Percentiles rank a stretch among this genome's conserved stretches.
Conservation (phyloP, 2,113 vertebrate genomes). For the Pholis gunnellus region DNA sequence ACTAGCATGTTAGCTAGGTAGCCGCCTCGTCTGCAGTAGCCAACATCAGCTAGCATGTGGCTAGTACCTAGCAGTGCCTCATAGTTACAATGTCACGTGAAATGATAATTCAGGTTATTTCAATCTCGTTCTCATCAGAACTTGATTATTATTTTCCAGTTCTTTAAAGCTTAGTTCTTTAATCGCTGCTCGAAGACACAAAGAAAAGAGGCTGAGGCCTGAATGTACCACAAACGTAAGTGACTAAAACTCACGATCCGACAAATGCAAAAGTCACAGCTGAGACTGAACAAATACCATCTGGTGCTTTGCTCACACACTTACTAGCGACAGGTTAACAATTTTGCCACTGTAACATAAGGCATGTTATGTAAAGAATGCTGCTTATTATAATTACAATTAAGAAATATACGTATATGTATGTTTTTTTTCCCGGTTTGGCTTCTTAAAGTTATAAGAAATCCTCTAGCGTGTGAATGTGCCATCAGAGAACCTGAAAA, state of each 20-base stretch:
- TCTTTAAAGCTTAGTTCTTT: background rate
- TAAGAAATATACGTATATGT: background rate
- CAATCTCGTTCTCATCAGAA: background rate
- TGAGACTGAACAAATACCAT: conserved; percentile 10
- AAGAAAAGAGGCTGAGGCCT: background rate
- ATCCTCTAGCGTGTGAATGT: background rate
- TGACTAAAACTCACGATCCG: background rate
- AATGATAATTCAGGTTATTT: background rate
- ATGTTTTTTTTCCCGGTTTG: background rate
- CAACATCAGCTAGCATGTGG: background rate
- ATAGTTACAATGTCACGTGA: background rate
- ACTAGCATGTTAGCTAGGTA: background rate
- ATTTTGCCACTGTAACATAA: background rate
- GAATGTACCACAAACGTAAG: background rate
- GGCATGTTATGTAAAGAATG: background rate
- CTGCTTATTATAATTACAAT: background rate
- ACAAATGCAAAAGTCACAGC: background rate
- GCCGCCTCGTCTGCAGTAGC: background rate
- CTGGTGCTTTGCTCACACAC: background rate
- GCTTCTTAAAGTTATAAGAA: background rate
- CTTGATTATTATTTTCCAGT: background rate
- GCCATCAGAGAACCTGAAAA: background rate
- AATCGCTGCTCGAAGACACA: conserved; percentile 16
- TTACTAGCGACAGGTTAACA: background rate
- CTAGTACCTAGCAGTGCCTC: background rate